A percentile compares a stretch with the other conserved stretches of the same genome.
Conservation (phyloP, 2,113 vertebrate genomes). For the Thalassarche chlororhynchos region DNA sequence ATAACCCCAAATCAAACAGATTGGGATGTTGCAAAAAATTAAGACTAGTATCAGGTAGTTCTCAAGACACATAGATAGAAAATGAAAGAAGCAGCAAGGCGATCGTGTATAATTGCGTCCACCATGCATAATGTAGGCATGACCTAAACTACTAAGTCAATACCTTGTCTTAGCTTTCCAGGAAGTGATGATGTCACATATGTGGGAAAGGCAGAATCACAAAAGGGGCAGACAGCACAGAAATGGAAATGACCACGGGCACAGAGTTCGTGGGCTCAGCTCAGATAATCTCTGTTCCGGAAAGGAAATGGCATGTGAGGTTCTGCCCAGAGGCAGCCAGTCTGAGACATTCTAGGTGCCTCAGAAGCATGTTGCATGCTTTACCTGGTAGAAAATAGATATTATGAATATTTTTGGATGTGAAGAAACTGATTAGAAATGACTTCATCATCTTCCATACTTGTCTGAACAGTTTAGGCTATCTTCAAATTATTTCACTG, state of each 20-base stretch:
- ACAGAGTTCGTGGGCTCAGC: neutral
- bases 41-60: neutral
- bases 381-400: neutral
- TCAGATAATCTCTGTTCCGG: neutral
- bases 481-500: neutral
- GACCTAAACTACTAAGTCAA: neutral
- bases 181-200: neutral
- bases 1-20: neutral
- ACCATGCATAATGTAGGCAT: neutral
- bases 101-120: neutral
- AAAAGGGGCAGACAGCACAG: neutral
- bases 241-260: neutral
- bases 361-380: neutral
- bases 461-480: neutral
- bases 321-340: neutral
- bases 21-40: neutral
- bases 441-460: neutral
- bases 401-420: neutral
- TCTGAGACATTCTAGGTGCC: neutral
- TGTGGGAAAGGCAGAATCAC: neutral
- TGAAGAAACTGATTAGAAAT: neutral
- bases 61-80: neutral
- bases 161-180: neutral
- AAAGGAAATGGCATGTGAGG: constrained; percentile 1
- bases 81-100: neutral